Base-by-base conservation (phyloP, 2,888 invertebrate species). In the Biston betularia region DNA sequence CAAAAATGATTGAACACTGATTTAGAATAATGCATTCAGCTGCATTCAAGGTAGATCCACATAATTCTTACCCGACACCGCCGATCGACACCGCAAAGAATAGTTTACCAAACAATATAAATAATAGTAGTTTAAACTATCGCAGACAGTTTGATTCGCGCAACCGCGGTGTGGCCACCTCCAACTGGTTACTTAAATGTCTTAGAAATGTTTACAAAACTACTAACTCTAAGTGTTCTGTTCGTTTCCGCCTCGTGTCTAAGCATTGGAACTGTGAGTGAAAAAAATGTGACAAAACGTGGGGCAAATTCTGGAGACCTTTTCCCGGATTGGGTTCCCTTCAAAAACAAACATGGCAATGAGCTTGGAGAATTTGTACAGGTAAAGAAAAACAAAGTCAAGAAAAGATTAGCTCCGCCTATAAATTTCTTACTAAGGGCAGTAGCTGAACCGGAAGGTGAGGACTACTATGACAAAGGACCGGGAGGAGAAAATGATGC, bases 21-120 rank as follows among this genome's bases (percentile, higher is more conserved):
- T 12, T 7, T 24, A 24, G 15, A 42, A 24, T 42, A 24, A 33
- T 35, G 15, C 24, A 45, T 42, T 14, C 2, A 38, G 38, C 40
- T 11, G 57, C 11, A 15, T 11, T 50, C 11, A 15, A 60, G 64
- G 63, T 74, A 70, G 65, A 71, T 90, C 92, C 90, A 86, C 71
- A 71, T 65, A 69, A 86, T 81, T 83, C 87, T 86, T 73, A 74
- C 82, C 55, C 61, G 67, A 52, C 70, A 15, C 66, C 73, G 70
- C 72, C 72, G 78, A 79, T 77, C 76, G 77, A 75, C 77, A 82
- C 81, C 86, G 82, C 76, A 82, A 81, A 84, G 84, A 88, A 90
- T 88, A 81, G 89, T 86, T 90, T 89, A 85, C 76, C 80, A 90
- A 92, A 92, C 91, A 92, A 90, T 93, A 93, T 93, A 93, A 93